phyloP scores from a whole-genome alignment of 1,140 invertebrate species.

The Drosophila tsacasi region DNA sequence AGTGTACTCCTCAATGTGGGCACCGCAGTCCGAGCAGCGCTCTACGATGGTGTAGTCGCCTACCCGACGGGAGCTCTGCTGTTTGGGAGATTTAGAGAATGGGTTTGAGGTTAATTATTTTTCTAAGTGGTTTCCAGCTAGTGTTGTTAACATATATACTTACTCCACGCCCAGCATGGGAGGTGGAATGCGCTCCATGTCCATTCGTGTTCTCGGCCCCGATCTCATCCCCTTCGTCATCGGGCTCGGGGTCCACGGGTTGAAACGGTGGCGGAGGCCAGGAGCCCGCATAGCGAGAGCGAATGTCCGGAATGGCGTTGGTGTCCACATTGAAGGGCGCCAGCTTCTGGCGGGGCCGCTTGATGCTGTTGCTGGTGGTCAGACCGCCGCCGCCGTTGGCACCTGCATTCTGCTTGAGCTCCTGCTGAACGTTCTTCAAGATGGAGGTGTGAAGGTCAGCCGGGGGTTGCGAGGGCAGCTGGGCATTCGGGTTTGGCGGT shows the following conservation, averaged over 20 bases:
- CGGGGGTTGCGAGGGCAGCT: slow-evolving; percentile 32
- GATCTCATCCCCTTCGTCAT: slow-evolving; percentile 70
- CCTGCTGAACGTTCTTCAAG: slow-evolving; percentile 75
- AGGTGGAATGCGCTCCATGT: slow-evolving; percentile 35
- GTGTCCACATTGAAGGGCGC: slow-evolving; percentile 85
- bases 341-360: slow-evolving; percentile 85
- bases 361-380: slow-evolving; percentile 53
- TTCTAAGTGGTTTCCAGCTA: not conserved
- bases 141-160: slow-evolving; percentile 12
- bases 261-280: slow-evolving; percentile 81
- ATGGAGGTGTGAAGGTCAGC: slow-evolving; percentile 82
- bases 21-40: slow-evolving; percentile 92
- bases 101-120: not conserved
- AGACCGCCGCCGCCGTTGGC: slow-evolving; percentile 15
- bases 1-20: slow-evolving; percentile 95
- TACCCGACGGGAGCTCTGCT: slow-evolving; percentile 88
- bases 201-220: slow-evolving; percentile 60
- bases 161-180: slow-evolving; percentile 64
- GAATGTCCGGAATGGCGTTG: slow-evolving; percentile 85
- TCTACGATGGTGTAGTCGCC: slow-evolving; percentile 91
- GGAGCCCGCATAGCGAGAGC: slow-evolving; percentile 82
- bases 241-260: slow-evolving; percentile 63
- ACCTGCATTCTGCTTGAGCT: slow-evolving; percentile 38
- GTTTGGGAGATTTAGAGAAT: not conserved
- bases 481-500: slow-evolving; percentile 85